Base-by-base conservation (phyloP, 2,888 invertebrate genomes). In the Volucella inflata region DNA sequence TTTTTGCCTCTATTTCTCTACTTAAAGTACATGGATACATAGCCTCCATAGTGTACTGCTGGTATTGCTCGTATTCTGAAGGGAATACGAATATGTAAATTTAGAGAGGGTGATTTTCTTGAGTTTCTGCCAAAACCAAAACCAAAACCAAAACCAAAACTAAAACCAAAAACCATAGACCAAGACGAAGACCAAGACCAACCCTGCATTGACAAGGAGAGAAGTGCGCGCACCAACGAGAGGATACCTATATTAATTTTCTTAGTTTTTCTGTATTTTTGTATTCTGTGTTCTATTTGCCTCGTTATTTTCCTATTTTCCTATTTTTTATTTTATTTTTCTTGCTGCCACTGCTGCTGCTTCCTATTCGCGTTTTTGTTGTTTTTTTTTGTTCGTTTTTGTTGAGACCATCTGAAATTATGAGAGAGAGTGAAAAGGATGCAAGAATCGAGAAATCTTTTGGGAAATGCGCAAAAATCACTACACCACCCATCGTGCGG, bases 51-150 rank as follows among this genome's bases (percentile, higher is more conserved):
- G 51, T 30, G 30, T 30, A 0, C 4, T 21, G 21, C 4, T 21
- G 3, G 2, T 21, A 30, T 2, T 30, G 30, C 6, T 30, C 30
- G 30, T 30, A 30, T 30, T 30, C 30, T 30, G 30, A 30, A 30
- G 30, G 30, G 30, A 6, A 30, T 21, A 30, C 30, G 68, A 77
- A 81, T 85, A 85, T 85, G 85, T 81, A 81, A 81, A 85, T 80
- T 84, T 67, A 8, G 65, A 30, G 30, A 85, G 85, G 85, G 81
- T 76, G 87, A 82, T 70, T 88, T 88, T 88, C 82, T 88, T 88
- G 88, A 88, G 82, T 82, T 83, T 87, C 81, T 88, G 88, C 88
- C 88, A 88, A 88, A 88, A 87, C 74, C 6, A 6, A 30, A 30
- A 30, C 30, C 6, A 30, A 30, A 30, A 30, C 30, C 21, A 21